A percentile compares a stretch with the other conserved stretches of the same genome.
Evolutionary conservation across 2,888 invertebrate genomes (phyloP).

Genomic region (Eretmocerus hayati): DNA sequence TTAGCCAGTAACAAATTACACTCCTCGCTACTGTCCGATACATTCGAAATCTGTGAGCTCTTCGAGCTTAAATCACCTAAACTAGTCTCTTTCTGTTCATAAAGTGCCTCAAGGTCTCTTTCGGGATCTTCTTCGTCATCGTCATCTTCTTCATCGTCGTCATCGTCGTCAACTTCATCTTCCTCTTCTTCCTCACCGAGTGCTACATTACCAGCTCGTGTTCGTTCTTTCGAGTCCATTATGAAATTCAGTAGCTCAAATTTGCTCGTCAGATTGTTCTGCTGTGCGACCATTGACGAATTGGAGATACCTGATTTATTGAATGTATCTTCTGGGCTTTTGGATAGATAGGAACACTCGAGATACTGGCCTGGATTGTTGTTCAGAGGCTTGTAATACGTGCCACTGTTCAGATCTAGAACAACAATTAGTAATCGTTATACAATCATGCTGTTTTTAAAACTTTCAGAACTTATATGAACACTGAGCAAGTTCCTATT

Average conservation of each 20-base stretch:
- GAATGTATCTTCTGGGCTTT: slow-evolving; percentile 36
- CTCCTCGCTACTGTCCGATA: slow-evolving; percentile 83
- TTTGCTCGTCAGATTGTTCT: slow-evolving; percentile 55
- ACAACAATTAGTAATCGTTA: background rate
- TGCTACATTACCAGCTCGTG: slow-evolving; percentile 46
- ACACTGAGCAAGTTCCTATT: too few species aligned
- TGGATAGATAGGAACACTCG: slow-evolving; percentile 28
- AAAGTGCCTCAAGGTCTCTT: slow-evolving; percentile 48
- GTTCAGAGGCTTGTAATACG: slow-evolving; percentile 20
- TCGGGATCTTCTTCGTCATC: slow-evolving; percentile 57
- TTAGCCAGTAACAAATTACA: slow-evolving; percentile 57
- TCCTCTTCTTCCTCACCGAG: slow-evolving; percentile 43
- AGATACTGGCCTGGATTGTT: slow-evolving; percentile 9
- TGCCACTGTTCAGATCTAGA: slow-evolving; percentile 10
- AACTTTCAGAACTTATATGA: too few species aligned
- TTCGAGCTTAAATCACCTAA: slow-evolving; percentile 58
- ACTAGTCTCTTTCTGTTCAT: slow-evolving; percentile 48
- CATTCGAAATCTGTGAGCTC: slow-evolving; percentile 69
- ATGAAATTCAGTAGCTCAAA: slow-evolving; percentile 85
- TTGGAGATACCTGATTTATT: slow-evolving; percentile 35
- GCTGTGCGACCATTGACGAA: slow-evolving; percentile 56
- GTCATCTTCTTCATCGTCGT: slow-evolving; percentile 37
- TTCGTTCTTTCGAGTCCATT: slow-evolving; percentile 62
- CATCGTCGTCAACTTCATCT: slow-evolving; percentile 27
- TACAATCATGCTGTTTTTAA: slow-evolving; percentile 2